phyloP scores from a whole-genome alignment of 2,888 invertebrate species.

The Oligia strigilis region DNA sequence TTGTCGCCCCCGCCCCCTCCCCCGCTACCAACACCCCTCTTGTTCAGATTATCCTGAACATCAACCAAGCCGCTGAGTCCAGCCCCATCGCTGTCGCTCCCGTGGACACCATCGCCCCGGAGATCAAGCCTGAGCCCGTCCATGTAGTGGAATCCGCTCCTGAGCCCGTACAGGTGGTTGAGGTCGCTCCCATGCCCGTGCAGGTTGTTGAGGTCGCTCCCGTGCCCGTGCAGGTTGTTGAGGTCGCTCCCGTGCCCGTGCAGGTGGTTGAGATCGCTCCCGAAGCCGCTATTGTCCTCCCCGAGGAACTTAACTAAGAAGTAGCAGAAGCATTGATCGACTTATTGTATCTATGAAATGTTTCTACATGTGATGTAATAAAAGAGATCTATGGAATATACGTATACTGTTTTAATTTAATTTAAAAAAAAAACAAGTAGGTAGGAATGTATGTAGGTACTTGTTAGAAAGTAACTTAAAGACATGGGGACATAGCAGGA shows the following conservation, averaged over 20 bases:
- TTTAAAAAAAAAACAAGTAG: not conserved
- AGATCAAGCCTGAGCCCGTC: conserved; percentile 38
- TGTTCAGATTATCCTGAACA: conserved; percentile 71
- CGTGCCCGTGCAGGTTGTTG: conserved; percentile 31
- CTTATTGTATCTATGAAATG: conserved; percentile 39
- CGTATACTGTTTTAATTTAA: not conserved
- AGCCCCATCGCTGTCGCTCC: conserved; percentile 54
- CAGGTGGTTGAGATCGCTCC: conserved; percentile 57
- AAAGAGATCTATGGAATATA: conserved; percentile 18
- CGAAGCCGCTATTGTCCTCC: conserved; percentile 65
- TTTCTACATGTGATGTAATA: conserved; percentile 47
- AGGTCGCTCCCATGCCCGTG: conserved; percentile 24
- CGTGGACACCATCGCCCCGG: conserved; percentile 62
- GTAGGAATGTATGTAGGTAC: not conserved
- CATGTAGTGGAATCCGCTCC: conserved; percentile 23
- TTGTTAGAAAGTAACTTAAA: not conserved
- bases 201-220: conserved; percentile 14
- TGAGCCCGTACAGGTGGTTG: conserved; percentile 33
- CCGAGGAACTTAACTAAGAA: conserved; percentile 67
- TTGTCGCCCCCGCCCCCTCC: conserved; percentile 18
- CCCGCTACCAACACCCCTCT: conserved; percentile 58
- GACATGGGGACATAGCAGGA: not conserved
- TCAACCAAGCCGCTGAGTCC: conserved; percentile 60
- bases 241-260: conserved; percentile 31
- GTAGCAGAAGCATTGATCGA: not conserved